A percentile compares a stretch with the other conserved stretches of the same genome.
Conservation (phyloP, 2,888 invertebrate species). For the Troides aeacus region DNA sequence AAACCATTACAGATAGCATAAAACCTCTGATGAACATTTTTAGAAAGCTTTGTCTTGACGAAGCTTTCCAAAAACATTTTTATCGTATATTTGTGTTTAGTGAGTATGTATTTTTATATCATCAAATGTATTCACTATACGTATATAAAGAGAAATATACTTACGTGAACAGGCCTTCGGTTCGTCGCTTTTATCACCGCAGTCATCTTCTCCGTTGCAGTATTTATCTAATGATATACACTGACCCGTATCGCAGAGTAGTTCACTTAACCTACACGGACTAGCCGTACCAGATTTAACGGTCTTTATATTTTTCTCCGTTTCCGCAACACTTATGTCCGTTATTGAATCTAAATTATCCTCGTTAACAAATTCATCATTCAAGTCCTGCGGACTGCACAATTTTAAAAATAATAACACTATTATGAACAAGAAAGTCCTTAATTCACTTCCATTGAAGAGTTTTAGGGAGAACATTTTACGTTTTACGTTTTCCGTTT, state of each 20-base stretch:
- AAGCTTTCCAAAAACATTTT: too few relatives aligned
- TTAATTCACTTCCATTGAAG: slow-evolving; percentile 43
- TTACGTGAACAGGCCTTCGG: slow-evolving; percentile 87
- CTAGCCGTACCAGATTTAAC: slow-evolving; percentile 44
- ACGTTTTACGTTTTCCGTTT: neutral
- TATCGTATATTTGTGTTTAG: too few relatives aligned
- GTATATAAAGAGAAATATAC: slow-evolving; percentile 52
- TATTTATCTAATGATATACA: slow-evolving; percentile 87
- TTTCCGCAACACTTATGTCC: slow-evolving; percentile 52
- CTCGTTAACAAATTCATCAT: slow-evolving; percentile 68
- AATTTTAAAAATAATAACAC: slow-evolving; percentile 67
- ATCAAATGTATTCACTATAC: too few relatives aligned
- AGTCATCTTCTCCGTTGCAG: slow-evolving; percentile 89
- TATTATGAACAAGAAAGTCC: slow-evolving; percentile 70
- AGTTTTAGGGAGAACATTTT: slow-evolving; percentile 25
- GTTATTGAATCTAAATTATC: slow-evolving; percentile 56
- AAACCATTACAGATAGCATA: too few relatives aligned
- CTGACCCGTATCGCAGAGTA: slow-evolving; percentile 82
- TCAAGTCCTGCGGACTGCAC: slow-evolving; percentile 71
- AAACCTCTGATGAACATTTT: too few relatives aligned
- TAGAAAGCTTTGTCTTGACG: too few relatives aligned
- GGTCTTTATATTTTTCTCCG: slow-evolving; percentile 57
- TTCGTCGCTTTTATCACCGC: slow-evolving; percentile 89
- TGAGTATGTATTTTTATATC: too few relatives aligned
- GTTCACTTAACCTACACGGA: slow-evolving; percentile 81